Conservation (phyloP, 2,797 vertebrate genomes). For the Dryobates pubescens region DNA sequence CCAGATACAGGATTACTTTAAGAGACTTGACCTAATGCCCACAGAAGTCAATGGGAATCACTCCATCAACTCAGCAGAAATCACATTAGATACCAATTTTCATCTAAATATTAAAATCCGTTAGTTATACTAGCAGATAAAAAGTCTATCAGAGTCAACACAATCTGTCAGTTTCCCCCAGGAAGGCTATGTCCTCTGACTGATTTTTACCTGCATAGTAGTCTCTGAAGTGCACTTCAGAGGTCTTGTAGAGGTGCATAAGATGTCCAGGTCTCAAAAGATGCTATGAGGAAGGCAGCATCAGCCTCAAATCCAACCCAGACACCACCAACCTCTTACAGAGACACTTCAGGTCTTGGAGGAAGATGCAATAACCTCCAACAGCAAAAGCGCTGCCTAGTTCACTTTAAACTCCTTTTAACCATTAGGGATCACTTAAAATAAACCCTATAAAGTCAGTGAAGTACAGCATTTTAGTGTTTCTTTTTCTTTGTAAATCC, state of each 20-base stretch:
- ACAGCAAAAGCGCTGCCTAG: background rate
- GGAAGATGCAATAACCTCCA: background rate
- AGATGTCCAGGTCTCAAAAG: background rate
- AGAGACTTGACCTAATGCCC: background rate
- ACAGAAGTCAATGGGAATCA: background rate
- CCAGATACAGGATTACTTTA: background rate
- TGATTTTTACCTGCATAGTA: background rate
- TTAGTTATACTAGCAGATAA: background rate
- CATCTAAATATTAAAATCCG: slow-evolving; percentile 15
- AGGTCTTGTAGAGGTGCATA: background rate
- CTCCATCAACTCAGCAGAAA: background rate
- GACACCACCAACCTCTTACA: background rate
- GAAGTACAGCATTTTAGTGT: background rate
- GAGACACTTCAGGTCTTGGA: background rate
- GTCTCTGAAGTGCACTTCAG: background rate
- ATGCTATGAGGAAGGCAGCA: background rate
- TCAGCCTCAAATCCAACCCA: background rate
- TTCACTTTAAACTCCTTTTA: background rate
- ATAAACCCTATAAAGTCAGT: too few relatives aligned
- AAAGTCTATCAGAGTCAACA: background rate
- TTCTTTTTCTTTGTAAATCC: background rate
- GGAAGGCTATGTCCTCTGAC: background rate
- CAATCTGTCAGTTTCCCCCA: background rate
- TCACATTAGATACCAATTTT: background rate
- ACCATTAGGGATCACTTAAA: background rate